Evolutionary conservation across 2,888 invertebrate genomes (phyloP).

Genomic region (Ennomos quercinarius): DNA sequence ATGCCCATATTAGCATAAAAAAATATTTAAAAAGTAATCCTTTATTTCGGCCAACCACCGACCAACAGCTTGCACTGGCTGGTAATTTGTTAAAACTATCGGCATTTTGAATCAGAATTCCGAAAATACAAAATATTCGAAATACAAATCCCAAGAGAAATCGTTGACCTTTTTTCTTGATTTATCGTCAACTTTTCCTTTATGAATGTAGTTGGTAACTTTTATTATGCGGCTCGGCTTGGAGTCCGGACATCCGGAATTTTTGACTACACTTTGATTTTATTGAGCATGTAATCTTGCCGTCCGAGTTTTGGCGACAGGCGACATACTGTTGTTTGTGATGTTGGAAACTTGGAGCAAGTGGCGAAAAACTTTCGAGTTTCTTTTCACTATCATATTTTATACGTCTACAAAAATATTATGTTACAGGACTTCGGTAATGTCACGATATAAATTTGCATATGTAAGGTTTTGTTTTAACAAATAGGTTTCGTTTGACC

Average conservation of each 20-base stretch:
- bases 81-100: not conserved
- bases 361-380: not conserved
- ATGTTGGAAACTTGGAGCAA: constrained; percentile 7
- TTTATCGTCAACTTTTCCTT: constrained; percentile 71
- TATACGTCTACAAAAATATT: too few relatives aligned
- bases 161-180: constrained; percentile 74
- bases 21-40: too few relatives aligned
- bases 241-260: constrained; percentile 58
- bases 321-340: constrained; percentile 16
- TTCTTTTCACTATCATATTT: not conserved
- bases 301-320: constrained; percentile 10
- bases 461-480: too few relatives aligned
- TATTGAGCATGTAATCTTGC: constrained; percentile 67
- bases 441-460: too few relatives aligned
- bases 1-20: too few relatives aligned
- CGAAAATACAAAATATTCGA: constrained; percentile 49
- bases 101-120: constrained; percentile 3
- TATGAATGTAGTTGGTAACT: constrained; percentile 60
- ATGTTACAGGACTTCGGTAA: too few relatives aligned
- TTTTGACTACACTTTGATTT: constrained; percentile 64
- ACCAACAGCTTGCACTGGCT: too few relatives aligned
- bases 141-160: constrained; percentile 60
- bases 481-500: too few relatives aligned
- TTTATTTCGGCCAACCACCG: too few relatives aligned
- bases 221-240: constrained; percentile 70